Conservation (phyloP, 2,797 vertebrate genomes). For the Lepilemur septentrionalis region DNA sequence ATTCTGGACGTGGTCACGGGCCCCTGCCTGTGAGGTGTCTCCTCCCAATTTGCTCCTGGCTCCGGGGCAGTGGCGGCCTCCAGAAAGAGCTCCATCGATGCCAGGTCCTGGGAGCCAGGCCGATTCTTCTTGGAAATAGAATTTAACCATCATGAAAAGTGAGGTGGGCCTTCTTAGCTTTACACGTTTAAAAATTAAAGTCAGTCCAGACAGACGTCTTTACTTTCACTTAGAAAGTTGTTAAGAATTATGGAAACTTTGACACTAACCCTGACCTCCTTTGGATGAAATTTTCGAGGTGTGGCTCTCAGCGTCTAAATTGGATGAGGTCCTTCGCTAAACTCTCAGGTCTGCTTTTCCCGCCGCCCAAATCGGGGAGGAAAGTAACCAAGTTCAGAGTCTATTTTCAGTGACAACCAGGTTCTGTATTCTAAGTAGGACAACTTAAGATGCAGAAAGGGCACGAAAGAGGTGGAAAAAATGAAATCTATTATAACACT, state of each 20-base stretch:
- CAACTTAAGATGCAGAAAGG: not conserved
- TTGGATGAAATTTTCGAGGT: constrained; percentile 22
- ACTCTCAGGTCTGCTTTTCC: not conserved
- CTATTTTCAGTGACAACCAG: not conserved
- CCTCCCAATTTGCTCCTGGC: not conserved
- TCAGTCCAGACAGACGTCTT: not conserved
- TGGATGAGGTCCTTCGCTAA: constrained; percentile 3
- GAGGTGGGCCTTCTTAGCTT: not conserved
- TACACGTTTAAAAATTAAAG: not conserved
- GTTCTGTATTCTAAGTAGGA: not conserved
- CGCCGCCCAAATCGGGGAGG: fast-evolving
- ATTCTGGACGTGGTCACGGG: not conserved
- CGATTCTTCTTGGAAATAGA: not conserved
- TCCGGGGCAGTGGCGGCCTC: not conserved
- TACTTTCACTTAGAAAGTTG: constrained; percentile 23
- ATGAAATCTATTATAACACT: not conserved
- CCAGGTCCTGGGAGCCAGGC: not conserved
- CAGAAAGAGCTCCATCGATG: not conserved
- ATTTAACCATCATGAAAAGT: not conserved
- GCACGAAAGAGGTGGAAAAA: not conserved
- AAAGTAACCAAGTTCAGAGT: not conserved
- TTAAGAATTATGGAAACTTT: constrained; percentile 45
- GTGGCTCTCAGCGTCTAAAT: not conserved
- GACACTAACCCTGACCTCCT: not conserved
- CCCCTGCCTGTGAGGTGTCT: fast-evolving